Conservation (phyloP, 2,797 vertebrate genomes). For the Protosalanx chinensis region DNA sequence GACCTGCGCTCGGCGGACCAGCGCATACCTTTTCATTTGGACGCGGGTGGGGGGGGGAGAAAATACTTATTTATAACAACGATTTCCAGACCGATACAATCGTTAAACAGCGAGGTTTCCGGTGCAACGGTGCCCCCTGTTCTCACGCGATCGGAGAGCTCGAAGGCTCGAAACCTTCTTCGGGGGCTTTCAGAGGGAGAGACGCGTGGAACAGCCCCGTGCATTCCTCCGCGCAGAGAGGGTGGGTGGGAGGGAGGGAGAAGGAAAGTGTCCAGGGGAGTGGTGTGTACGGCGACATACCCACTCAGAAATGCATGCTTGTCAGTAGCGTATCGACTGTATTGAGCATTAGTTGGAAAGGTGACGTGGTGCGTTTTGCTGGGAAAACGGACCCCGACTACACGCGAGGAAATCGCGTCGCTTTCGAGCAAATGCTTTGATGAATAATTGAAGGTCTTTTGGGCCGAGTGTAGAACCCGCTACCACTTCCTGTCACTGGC, state of each 20-base stretch:
- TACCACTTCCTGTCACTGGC: slow-evolving; percentile 37
- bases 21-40: slow-evolving; percentile 34
- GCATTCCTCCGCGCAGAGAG: slow-evolving; percentile 63
- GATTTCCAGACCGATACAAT: not conserved
- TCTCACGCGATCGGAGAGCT: slow-evolving; percentile 18
- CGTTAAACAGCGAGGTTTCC: slow-evolving; percentile 9
- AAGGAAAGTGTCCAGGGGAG: slow-evolving; percentile 46
- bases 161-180: slow-evolving; percentile 13
- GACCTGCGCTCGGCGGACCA: slow-evolving; percentile 17
- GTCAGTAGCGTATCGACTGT: not conserved
- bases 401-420: slow-evolving; percentile 26
- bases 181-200: slow-evolving; percentile 23
- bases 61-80: slow-evolving; percentile 8
- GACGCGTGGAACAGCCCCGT: slow-evolving; percentile 32
- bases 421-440: slow-evolving; percentile 52
- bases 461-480: slow-evolving; percentile 49
- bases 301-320: not conserved
- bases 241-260: slow-evolving; percentile 28
- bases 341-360: not conserved
- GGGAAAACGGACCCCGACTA: slow-evolving; percentile 23
- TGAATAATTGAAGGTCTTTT: slow-evolving; percentile 63
- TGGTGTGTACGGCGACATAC: slow-evolving; percentile 21
- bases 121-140: not conserved
- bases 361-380: slow-evolving; percentile 14
- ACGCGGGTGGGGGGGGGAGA: not conserved